Conservation (phyloP, 35 echinoderm and acorn worm species). For the Stichopus chloronotus region DNA sequence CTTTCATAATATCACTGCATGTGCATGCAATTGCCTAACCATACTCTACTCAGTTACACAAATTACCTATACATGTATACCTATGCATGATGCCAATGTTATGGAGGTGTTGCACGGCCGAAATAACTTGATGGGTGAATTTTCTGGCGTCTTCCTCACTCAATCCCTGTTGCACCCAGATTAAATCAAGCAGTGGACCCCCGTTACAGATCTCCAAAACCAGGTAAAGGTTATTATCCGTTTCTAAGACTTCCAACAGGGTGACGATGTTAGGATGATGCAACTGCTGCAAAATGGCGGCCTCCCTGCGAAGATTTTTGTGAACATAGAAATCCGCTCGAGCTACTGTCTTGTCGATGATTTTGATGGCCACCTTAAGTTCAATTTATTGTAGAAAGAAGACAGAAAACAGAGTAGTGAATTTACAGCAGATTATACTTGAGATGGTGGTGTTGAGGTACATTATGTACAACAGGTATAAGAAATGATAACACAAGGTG, state of each 20-base stretch:
- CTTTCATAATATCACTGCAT: too few relatives aligned
- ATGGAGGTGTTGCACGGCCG: conserved; percentile 92
- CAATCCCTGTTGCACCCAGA: conserved; percentile 71
- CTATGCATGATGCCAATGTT: conserved; percentile 91
- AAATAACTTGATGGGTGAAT: conserved; percentile 81
- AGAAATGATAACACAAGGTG: too few relatives aligned
- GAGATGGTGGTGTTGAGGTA: too few relatives aligned
- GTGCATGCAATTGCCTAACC: too few relatives aligned
- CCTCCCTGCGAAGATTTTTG: conserved; percentile 88
- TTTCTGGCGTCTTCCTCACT: conserved; percentile 66
- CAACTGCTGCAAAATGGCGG: conserved; percentile 75
- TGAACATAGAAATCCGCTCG: conserved; percentile 74
- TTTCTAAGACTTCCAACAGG: conserved; percentile 91
- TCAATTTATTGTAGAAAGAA: not conserved
- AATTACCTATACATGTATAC: conserved; percentile 34
- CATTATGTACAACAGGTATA: too few relatives aligned
- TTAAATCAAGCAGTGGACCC: conserved; percentile 80
- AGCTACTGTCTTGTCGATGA: conserved; percentile 86
- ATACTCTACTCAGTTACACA: too few relatives aligned
- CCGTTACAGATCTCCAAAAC: conserved; percentile 87
- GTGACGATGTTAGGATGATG: conserved; percentile 87
- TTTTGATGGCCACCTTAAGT: conserved; percentile 89
- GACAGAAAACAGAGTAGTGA: not conserved
- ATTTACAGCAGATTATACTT: not conserved
- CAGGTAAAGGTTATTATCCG: conserved; percentile 93